Evolutionary conservation across 2,797 vertebrate genomes (phyloP), one percentile per base, ranked within the genome.

Genomic region (Tangara arthus): DNA sequence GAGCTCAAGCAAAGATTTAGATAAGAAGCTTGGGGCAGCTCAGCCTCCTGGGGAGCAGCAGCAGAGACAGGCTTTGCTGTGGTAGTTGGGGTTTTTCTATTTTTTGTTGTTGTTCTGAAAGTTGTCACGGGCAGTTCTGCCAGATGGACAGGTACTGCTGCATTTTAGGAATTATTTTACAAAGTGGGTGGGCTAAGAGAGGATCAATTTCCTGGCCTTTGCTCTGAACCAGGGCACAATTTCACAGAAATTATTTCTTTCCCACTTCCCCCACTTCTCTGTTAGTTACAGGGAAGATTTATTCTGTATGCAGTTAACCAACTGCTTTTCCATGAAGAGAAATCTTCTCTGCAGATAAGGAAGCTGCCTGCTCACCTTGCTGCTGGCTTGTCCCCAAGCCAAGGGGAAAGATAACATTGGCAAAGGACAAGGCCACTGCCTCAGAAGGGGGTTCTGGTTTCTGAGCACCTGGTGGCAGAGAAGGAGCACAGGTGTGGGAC

Each of bases 1-100:
- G 2, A 91, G 66, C 90, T 91, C 90, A 86, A 27, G 90, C 6
- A 3, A 97, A 95, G 94, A 87, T 97, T 93, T 92, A 93, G 89
- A 70, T 96, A 95, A 97, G 95, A 83, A 71, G 95, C 95, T 97
- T 95, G 89, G 49, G 71, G 68, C 76, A 84, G 82, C 82, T 93
- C 87, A 93, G 82, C 85, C 55, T 71, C 57, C 24, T 7, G 3
- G 35, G 28, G 61, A 64, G 30, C 27, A 0, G 7, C 24, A 26
- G 66, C 52, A 60, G 15, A 37, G 55, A 75, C 50, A 55, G 50
- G 77, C 63, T 91, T 72, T 91, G 46, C 69, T 64, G 19, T 4
- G 5, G 2, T 11, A 22, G 20, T n/a, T 57, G 77, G 10, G 55
- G 32, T 11, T 82, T 81, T 72, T 21, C 12, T 11, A 34, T 1